Conservation (phyloP, 2,113 vertebrate species). For the Hyperopisus bebe region DNA sequence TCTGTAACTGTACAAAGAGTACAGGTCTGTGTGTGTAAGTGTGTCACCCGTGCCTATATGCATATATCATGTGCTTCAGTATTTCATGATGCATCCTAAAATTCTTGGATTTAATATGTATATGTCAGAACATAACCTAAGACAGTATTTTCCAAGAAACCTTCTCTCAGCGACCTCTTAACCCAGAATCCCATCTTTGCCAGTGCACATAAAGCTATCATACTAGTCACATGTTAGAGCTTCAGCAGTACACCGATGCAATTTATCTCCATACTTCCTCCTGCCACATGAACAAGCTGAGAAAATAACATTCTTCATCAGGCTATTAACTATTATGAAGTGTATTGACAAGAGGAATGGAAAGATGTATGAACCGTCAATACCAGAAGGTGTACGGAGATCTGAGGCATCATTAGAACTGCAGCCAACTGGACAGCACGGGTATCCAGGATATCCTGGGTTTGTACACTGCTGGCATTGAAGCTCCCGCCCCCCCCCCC, state of each 20-base stretch:
- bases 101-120: background rate
- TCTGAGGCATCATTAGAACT: background rate
- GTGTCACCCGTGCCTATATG: background rate
- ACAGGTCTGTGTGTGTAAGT: background rate
- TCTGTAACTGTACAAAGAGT: too few species aligned
- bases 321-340: constrained; percentile 2
- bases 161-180: background rate
- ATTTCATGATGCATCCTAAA: background rate
- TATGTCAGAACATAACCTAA: background rate
- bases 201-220: background rate
- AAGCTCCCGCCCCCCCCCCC: background rate
- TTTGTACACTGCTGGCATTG: background rate
- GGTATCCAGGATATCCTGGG: background rate
- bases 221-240: background rate
- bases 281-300: background rate
- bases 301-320: constrained; percentile 16
- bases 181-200: background rate
- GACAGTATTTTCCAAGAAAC: background rate
- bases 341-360: constrained; percentile 4
- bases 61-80: background rate
- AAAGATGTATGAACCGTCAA: background rate
- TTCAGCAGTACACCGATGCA: background rate
- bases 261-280: background rate
- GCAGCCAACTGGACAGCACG: background rate
- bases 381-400: background rate